Evolutionary conservation across 2,797 vertebrate genomes (phyloP).

Genomic region (Margarornis squamiger): DNA sequence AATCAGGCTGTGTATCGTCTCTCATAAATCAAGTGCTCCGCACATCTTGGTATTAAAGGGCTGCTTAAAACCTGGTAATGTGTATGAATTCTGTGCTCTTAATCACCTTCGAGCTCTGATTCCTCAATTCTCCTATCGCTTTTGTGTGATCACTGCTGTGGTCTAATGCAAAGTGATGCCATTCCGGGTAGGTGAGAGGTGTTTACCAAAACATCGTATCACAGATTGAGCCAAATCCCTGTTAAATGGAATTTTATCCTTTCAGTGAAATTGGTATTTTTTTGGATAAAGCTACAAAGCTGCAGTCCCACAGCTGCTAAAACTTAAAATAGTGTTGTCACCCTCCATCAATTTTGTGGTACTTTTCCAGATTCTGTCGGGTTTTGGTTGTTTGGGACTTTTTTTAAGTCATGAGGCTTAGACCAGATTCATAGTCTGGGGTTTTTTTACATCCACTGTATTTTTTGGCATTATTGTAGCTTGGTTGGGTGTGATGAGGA

Average conservation of each 20-base stretch:
- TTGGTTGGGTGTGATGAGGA: background rate
- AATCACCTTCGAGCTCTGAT: background rate
- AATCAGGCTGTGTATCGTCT: background rate
- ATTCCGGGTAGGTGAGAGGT: background rate
- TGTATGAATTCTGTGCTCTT: background rate
- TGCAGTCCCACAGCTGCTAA: background rate
- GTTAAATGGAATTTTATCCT: background rate
- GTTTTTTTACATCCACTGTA: background rate
- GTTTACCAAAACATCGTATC: background rate
- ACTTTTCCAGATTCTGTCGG: background rate
- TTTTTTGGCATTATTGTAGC: background rate
- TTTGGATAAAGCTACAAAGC: background rate
- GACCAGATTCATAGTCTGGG: background rate
- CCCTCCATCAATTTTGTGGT: background rate
- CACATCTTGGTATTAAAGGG: accelerated
- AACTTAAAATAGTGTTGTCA: background rate
- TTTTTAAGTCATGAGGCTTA: background rate
- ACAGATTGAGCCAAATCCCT: background rate
- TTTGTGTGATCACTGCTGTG: background rate
- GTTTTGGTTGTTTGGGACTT: background rate
- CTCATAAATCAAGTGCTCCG: accelerated
- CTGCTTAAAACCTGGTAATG: accelerated
- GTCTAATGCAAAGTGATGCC: background rate
- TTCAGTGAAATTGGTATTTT: background rate
- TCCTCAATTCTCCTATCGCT: accelerated